A percentile compares a stretch with the other conserved stretches of the same genome.
Conservation (phyloP, 2,888 invertebrate genomes). For the Cordilura impudica region DNA sequence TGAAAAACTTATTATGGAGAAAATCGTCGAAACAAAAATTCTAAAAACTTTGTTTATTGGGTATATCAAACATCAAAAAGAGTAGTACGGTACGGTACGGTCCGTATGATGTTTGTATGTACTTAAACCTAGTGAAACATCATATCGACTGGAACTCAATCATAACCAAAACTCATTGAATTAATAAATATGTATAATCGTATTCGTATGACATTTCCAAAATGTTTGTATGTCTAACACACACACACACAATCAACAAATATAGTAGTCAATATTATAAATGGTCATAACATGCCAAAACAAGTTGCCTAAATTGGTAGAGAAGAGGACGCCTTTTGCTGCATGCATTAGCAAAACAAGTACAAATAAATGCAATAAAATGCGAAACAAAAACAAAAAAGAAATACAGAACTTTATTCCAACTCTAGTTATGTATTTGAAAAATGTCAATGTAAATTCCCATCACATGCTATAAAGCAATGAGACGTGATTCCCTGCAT, state of each 20-base stretch:
- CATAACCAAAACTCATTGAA: slow-evolving; percentile 50
- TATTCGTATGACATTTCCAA: too few relatives aligned
- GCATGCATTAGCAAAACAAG: slow-evolving; percentile 10
- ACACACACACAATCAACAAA: background rate
- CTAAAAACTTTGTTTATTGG: background rate
- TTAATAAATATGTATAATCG: slow-evolving; percentile 32
- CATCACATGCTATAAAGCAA: slow-evolving; percentile 64
- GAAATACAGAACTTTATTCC: slow-evolving; percentile 38
- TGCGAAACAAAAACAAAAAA: slow-evolving; percentile 2
- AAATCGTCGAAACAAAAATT: too few relatives aligned
- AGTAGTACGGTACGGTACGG: too few relatives aligned
- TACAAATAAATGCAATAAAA: slow-evolving; percentile 25
- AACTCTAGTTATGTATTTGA: slow-evolving; percentile 64
- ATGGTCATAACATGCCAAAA: slow-evolving; percentile 39
- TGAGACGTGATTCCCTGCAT: slow-evolving; percentile 64
- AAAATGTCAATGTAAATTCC: slow-evolving; percentile 66
- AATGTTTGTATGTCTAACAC: background rate
- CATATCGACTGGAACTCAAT: slow-evolving; percentile 28
- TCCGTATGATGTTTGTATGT: background rate
- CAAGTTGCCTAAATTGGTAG: slow-evolving; percentile 59
- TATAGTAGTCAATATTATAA: slow-evolving; percentile 10
- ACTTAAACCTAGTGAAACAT: slow-evolving; percentile 19
- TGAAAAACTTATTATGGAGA: too few relatives aligned
- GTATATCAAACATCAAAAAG: background rate
- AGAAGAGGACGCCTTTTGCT: slow-evolving; percentile 53